Evolutionary conservation across 2,797 vertebrate species (phyloP).

Genomic region (Halcyon leucocephala): DNA sequence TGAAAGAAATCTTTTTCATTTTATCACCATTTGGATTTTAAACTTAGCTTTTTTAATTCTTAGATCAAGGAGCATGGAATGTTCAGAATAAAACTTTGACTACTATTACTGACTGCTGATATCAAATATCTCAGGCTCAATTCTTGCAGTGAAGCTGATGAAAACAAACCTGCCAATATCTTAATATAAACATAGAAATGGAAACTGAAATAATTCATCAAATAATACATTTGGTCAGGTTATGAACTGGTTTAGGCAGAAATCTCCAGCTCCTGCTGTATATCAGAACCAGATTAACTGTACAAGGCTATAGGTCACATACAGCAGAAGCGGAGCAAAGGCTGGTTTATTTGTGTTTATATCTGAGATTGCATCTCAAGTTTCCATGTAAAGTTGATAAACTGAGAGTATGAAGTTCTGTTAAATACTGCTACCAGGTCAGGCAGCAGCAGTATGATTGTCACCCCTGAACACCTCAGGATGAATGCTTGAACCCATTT

Average conservation of each 20-base stretch:
- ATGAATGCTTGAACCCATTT: not conserved
- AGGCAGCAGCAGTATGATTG: not conserved
- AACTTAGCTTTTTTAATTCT: not conserved
- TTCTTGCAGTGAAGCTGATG: not conserved
- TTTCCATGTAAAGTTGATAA: not conserved
- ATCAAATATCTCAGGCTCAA: not conserved
- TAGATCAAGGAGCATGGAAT: not conserved
- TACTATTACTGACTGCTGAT: not conserved
- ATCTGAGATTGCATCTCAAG: not conserved
- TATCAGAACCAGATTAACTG: not conserved
- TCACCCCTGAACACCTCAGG: not conserved
- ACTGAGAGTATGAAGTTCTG: not conserved
- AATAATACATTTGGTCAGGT: not conserved
- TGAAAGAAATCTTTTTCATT: not conserved
- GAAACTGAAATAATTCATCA: not conserved
- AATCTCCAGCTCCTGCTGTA: not conserved
- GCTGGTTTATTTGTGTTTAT: not conserved
- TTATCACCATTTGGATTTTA: not conserved
- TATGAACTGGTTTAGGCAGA: not conserved
- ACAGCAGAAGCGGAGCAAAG: not conserved
- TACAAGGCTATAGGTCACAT: not conserved
- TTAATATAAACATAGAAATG: not conserved
- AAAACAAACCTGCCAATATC: not conserved
- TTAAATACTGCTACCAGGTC: not conserved
- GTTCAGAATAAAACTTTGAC: not conserved